Evolutionary conservation across 2,113 vertebrate genomes (phyloP), one percentile per base, ranked within the genome.

Genomic region (Excalfactoria chinensis): DNA sequence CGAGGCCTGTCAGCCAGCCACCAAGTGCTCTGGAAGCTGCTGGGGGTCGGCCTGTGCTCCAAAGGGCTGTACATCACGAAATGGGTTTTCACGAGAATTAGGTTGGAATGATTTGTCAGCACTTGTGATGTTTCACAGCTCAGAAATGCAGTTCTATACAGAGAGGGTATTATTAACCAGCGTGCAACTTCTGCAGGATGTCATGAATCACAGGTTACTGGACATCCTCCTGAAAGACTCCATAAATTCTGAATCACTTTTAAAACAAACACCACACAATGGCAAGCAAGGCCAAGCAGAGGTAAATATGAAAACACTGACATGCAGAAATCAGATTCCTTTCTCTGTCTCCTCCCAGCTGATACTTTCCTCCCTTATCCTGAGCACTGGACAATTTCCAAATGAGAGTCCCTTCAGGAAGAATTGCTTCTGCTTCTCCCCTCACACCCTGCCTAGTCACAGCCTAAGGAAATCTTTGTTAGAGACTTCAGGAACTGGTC

Each of bases 231-330:
- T 79, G 76, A 82, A 89, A 93, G 63, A 78, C 59, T 89, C 73
- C 37, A 72, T 91, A 92, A 92, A 94, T 95, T 93, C 79, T 86
- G 87, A 96, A 69, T 96, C 49, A 78, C 64, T 94, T 95, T 78
- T 75, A 70, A 95, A 95, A 83, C 35, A 94, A 96, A 93, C 81
- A 73, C 26, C 40, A 64, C 43, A 83, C 88, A 92, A 89, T 83
- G 63, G 85, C 46, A 89, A 84, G 44, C 73, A 86, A 85, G 56
- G 81, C 63, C 76, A 79, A 73, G 79, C 37, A 56, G 78, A 84
- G 26, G 68, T 89, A 86, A 95, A 94, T 74, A 78, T 15, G 69
- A 91, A 93, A 93, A 64, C 46, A 69, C 6, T 60, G 68, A 76
- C 49, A 67, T 32, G 59, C 44, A 89, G 81, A 55, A 94, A 64